Conservation (phyloP, 2,113 vertebrate species). For the Eidolon helvum region DNA sequence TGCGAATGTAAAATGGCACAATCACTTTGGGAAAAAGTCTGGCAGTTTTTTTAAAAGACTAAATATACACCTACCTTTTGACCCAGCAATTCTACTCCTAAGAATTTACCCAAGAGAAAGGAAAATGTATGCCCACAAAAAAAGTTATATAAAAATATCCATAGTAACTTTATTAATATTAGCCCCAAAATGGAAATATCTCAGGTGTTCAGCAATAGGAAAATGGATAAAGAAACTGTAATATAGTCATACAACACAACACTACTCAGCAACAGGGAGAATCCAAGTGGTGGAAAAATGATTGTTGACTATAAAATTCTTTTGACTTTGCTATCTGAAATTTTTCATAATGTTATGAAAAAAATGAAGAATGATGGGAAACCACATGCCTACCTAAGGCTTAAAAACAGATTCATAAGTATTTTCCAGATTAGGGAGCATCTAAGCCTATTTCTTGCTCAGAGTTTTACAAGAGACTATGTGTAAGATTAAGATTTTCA, state of each 20-base stretch:
- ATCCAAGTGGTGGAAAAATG: neutral
- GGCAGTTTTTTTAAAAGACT: neutral
- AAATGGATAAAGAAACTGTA: neutral
- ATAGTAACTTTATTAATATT: neutral
- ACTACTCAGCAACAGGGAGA: neutral
- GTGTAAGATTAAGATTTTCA: neutral
- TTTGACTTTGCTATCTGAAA: neutral
- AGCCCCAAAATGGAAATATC: neutral
- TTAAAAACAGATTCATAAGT: neutral
- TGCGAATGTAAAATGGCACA: neutral
- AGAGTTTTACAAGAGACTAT: neutral
- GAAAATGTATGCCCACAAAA: neutral
- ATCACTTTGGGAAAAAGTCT: neutral
- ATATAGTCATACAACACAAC: neutral
- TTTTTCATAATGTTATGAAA: neutral
- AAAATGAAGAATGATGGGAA: constrained; percentile 19
- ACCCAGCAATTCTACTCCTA: neutral
- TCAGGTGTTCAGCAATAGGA: neutral
- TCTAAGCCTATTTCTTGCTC: neutral
- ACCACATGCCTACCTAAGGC: neutral
- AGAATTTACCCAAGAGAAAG: constrained; percentile 20
- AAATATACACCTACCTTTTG: neutral
- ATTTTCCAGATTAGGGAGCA: neutral
- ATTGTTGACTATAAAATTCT: neutral
- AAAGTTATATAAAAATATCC: neutral